Base-by-base conservation (phyloP, 2,797 vertebrate genomes). In the Pantherophis alleghaniensis region DNA sequence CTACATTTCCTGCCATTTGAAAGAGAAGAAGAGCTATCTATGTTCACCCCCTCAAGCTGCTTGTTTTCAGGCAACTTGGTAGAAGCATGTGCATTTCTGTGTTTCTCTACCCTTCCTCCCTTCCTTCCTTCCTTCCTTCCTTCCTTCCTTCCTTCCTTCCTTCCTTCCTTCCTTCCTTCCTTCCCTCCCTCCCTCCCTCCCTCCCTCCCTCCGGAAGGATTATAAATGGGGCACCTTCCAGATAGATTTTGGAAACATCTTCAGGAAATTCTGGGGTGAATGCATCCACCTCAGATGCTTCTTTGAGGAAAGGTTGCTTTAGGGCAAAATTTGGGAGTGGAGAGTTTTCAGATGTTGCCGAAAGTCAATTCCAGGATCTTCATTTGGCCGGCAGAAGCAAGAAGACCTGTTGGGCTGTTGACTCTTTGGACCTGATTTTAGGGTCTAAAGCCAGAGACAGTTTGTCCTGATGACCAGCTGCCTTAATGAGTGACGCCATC, bases 51-150 rank as follows among this genome's bases (percentile, higher is more conserved):
- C 69, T 83, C 90, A 83, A 60, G 47, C 91, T 88, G 94, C 91
- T 93, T 92, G 91, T 56, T 94, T 94, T 88, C 57, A 26, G 91
- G 91, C 53, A 0, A 18, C 91, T 92, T 94, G 92, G 88, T 83
- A 94, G 61, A n/a, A n/a, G 91, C 90, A 13, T 0, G 22, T 10
- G 86, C 74, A 91, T 53, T 42, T 0, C 1, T 2, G 0, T 51
- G 47, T 69, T 91, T 90, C 92, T 37, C 92, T 74, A 5, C 11
- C 24, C 22, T 51, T 24, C 14, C 18, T 18, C 22, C 14, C 11
- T 3, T 56, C 3, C 55, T 13, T 56, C 7, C 56, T 26, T 51
- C 24, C 22, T 51, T 24, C 14, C 18, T 18, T 42, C 18, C 32
- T 10, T 37, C 74, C 16, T 14, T 16, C 6, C 69, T n/a, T 18